These are phyloP conservation scores for Agriotes lineatus DNA, from an alignment of 2,888 invertebrate species.

Conservation along the genomic window DNA sequence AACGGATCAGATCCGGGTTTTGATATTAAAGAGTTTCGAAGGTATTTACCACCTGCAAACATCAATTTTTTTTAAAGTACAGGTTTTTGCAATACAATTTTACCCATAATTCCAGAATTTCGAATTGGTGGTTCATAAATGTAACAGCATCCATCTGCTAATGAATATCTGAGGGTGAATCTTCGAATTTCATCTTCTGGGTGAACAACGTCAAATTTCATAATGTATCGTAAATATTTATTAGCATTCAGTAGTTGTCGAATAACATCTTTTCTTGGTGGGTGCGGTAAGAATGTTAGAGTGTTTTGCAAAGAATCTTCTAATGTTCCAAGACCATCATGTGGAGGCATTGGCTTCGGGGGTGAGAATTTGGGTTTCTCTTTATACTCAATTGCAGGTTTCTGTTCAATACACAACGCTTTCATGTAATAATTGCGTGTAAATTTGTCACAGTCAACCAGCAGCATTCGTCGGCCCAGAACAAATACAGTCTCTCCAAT, in stretches of 20 bases:
- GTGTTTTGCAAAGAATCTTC: constrained; percentile 85
- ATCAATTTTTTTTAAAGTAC: no score
- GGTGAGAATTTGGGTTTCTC: constrained; percentile 52
- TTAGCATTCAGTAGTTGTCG: constrained; percentile 80
- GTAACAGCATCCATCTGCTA: constrained; percentile 81
- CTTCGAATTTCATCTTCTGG: constrained; percentile 82
- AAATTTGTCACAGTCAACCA: constrained; percentile 85
- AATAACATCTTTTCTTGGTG: constrained; percentile 81
- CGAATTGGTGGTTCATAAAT: constrained; percentile 79
- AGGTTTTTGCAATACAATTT: no score
- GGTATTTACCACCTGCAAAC: constrained; percentile 78
- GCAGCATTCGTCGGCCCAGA: constrained; percentile 77
- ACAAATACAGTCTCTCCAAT: constrained; percentile 80
- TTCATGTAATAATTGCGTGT: constrained; percentile 79
- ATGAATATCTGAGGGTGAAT: constrained; percentile 82
- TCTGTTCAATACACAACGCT: constrained; percentile 66
- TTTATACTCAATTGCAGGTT: constrained; percentile 60
- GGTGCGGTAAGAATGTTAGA: constrained; percentile 76
- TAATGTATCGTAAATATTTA: constrained; percentile 74
- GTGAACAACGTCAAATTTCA: constrained; percentile 81
- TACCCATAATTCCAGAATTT: constrained; percentile 78
- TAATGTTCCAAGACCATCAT: constrained; percentile 80
- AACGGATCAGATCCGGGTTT: constrained; percentile 79
- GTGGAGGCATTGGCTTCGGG: constrained; percentile 70
- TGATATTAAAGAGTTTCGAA: constrained; percentile 74